Conservation (phyloP, 2,797 vertebrate genomes). For the Valencia hispanica region DNA sequence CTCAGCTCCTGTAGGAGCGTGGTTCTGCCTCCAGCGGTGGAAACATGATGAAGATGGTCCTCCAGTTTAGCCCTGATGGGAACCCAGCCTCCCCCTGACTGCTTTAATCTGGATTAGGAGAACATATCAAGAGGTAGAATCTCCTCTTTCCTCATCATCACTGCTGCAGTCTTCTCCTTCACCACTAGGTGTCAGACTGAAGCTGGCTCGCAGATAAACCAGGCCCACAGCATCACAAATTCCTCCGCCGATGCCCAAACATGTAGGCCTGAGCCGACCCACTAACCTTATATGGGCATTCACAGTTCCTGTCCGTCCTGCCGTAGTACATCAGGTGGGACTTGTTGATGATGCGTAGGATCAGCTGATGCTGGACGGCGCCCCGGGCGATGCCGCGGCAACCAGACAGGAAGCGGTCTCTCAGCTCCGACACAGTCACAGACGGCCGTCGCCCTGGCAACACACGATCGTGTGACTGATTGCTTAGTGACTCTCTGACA, state of each 20-base stretch:
- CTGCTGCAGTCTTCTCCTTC: too few species aligned
- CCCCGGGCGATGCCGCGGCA: constrained; percentile 14
- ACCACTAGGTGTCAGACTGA: too few species aligned
- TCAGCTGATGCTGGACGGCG: constrained; percentile 50
- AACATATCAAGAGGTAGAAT: too few species aligned
- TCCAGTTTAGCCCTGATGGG: too few species aligned
- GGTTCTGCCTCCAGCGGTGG: too few species aligned
- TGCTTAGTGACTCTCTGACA: too few species aligned
- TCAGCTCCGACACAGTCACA: constrained; percentile 66
- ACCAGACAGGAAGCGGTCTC: constrained; percentile 56
- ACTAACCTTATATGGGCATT: constrained; percentile 82
- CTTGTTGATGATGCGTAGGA: constrained; percentile 77
- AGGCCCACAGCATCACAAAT: not conserved
- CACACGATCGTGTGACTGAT: not conserved
- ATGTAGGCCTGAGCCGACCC: too few species aligned
- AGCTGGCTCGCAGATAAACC: not conserved
- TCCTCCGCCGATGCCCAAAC: not conserved
- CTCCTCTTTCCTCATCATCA: too few species aligned
- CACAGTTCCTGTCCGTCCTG: constrained; percentile 69
- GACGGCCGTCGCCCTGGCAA: constrained; percentile 49
- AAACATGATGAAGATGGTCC: too few species aligned
- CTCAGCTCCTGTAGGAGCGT: too few species aligned
- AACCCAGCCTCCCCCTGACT: too few species aligned
- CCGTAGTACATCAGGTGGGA: constrained; percentile 80
- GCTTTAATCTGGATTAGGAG: too few species aligned